Base-by-base conservation (phyloP, 2,888 invertebrate genomes). In the Chloroclysta siterata region DNA sequence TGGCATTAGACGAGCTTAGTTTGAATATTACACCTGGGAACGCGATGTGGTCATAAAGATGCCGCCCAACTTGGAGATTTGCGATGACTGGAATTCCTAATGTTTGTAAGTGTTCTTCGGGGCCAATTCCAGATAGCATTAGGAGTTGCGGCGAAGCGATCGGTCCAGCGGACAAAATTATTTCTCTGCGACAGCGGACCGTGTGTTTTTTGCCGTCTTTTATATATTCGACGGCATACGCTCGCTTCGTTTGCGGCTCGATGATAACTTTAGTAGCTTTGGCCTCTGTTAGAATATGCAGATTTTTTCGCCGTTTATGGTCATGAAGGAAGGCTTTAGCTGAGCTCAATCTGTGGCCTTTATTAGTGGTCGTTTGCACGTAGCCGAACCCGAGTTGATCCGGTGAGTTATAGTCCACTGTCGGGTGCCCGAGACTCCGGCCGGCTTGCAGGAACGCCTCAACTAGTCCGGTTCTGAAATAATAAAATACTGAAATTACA, bases 81-180 rank as follows among this genome's bases (percentile, higher is more conserved):
- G 94, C 84, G 0, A 96, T 76, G 0, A 96, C 86, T 0, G 95
- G 95, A 63, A 96, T 94, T 0, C 92, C 93, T 5, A 95, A 85
- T 8, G 90, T 85, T 63, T 93, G 81, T 1, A 96, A 86, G 76
- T 95, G 93, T 65, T 94, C 87, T 63, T 85, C 83, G 0, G 94
- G 94, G 0, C 95, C 95, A 13, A 95, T 81, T 11, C 98, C 98
- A 5, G 98, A 98, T 1, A 99, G 85, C 97, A 98, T 97, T n/a
- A 99, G 93, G 14, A 99, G 81, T 83, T 99, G 98, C 0, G 98
- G 98, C 0, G 97, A 96, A 75, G 96, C 97, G 67, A 99, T 95
- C 0, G 98, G 94, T 0, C 99, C 98, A 0, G 97, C 97, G 10
- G 97, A 95, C 17, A 98, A 78, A 65, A 99, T 96, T 0, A 99